Conservation (phyloP, 1,140 invertebrate species). For the Aphelenchoides besseyi region DNA sequence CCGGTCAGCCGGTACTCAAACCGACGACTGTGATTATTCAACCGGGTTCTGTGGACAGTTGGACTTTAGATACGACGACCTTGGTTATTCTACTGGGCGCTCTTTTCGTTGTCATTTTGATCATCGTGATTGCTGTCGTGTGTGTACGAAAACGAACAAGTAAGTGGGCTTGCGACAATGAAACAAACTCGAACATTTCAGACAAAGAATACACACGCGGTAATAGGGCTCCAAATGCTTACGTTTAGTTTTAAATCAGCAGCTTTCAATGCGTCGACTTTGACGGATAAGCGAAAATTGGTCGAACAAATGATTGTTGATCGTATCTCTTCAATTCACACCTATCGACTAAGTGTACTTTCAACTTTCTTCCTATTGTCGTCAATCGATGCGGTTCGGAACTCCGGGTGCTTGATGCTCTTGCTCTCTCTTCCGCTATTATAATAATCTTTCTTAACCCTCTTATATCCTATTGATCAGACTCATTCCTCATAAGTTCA, state of each 20-base stretch:
- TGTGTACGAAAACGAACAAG: constrained; percentile 16
- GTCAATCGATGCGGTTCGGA: not conserved
- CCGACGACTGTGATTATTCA: not conserved
- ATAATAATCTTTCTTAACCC: not conserved
- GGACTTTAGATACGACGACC: constrained; percentile 1
- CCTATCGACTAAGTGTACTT: too few relatives aligned
- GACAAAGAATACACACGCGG: constrained; percentile 19
- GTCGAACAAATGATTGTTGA: too few relatives aligned
- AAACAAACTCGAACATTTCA: not conserved
- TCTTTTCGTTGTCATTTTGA: constrained; percentile 11
- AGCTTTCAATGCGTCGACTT: not conserved
- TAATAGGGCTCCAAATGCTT: not conserved
- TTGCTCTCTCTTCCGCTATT: constrained; percentile 1
- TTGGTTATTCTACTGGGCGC: constrained; percentile 8
- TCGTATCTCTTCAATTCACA: too few relatives aligned
- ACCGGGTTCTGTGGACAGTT: not conserved
- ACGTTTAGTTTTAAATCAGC: constrained; percentile 6
- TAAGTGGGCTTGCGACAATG: constrained; percentile 1
- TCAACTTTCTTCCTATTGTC: too few relatives aligned
- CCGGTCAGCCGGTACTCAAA: not conserved
- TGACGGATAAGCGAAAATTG: not conserved
- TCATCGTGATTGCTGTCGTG: constrained; percentile 1
- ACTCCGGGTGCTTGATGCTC: not conserved
- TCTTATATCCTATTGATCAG: too few relatives aligned
- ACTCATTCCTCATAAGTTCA: too few relatives aligned